Conservation (phyloP, 2,113 vertebrate species). For the Ascaphus truei region DNA sequence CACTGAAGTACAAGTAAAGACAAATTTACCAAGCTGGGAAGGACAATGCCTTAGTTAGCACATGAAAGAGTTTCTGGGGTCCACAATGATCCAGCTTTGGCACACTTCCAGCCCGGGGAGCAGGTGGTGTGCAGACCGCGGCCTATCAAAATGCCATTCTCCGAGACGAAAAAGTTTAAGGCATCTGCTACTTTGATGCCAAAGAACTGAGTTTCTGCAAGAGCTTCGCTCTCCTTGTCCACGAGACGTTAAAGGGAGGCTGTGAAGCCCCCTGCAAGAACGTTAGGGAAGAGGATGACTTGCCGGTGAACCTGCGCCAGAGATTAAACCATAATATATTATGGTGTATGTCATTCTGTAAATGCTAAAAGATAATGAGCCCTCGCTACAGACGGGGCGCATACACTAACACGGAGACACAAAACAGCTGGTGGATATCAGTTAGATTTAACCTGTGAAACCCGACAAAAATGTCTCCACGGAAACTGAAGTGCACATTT, state of each 20-base stretch:
- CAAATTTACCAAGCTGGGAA: slow-evolving; percentile 45
- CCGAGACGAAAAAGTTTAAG: slow-evolving; percentile 10
- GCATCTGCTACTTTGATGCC: slow-evolving; percentile 18
- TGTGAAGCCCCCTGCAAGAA: background rate
- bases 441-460: background rate
- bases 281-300: background rate
- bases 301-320: slow-evolving; percentile 19
- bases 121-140: slow-evolving; percentile 37
- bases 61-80: slow-evolving; percentile 45
- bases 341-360: slow-evolving; percentile 3
- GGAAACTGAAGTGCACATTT: no score
- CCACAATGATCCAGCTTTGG: slow-evolving; percentile 35
- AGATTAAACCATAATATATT: slow-evolving; percentile 5
- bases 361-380: background rate
- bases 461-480: no score
- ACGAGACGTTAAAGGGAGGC: background rate
- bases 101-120: slow-evolving; percentile 29
- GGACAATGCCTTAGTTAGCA: slow-evolving; percentile 49
- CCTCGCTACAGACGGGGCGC: background rate
- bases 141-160: slow-evolving; percentile 21
- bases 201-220: background rate
- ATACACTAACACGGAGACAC: background rate
- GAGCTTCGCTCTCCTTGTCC: background rate
- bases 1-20: slow-evolving; percentile 50
- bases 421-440: slow-evolving; percentile 5